Base-by-base conservation (phyloP, 2,113 vertebrate species). In the Anhinga anhinga region DNA sequence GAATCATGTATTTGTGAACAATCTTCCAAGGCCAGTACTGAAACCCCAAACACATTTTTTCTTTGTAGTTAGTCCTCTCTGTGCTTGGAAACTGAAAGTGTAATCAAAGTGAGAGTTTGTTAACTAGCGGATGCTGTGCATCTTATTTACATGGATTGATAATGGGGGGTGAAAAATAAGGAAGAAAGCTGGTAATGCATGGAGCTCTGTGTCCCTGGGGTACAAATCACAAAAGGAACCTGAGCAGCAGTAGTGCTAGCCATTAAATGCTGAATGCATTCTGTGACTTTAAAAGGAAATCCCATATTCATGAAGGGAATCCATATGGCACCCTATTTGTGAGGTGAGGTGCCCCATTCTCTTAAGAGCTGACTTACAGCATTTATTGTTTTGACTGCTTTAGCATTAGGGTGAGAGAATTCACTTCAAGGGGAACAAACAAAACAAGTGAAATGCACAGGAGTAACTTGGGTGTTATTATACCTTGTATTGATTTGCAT, bases 1-100 rank as follows among this genome's bases (percentile, higher is more conserved):
- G 90, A 98, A 97, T 98, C 97, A 98, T n/a, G 55, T 67, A 93
- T 97, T 96, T 97, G 83, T 92, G 84, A 94, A 95, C 95, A 95
- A 62, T 62, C 94, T 91, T 96, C 88, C 93, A 97, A 98, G 94
- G 96, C 88, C 96, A 92, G 74, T 78, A 47, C 88, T 34, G 59
- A 88, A 96, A 94, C 49, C 36, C 69, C 91, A 88, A 86, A 70
- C 59, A 42, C 71, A 15, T 92, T 93, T 88, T 59, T 65, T 79
- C 70, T 86, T 85, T 79, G 13, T 91, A 82, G 81, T 87, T 49
- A 80, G 69, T 59, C 66, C 76, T 32, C 30, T 81, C 82, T 21
- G 53, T 4, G 1, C 89, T 91, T 93, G 93, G 93, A 97, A 97
- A 96, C 95, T 72, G 94, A 96, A 96, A 95, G 90, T 82, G 82